Conservation (phyloP, 1,140 invertebrate species). For the Cotesia typhae region DNA sequence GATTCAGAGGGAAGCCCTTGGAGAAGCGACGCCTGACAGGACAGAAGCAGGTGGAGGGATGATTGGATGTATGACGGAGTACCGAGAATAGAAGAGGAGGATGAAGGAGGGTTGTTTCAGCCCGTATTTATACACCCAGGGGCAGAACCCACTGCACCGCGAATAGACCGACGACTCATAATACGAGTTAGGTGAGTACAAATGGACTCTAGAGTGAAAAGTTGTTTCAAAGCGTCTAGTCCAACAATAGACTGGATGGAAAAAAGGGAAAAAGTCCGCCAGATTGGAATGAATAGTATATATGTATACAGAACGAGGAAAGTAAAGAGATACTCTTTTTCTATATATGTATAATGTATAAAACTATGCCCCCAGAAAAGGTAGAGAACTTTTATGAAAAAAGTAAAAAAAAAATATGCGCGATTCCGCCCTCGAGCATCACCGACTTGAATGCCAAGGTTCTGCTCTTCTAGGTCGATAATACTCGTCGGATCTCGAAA, state of each 20-base stretch:
- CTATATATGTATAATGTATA: slow-evolving; percentile 27
- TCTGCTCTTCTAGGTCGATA: slow-evolving; percentile 11
- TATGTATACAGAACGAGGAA: too few species aligned
- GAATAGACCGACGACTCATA: slow-evolving; percentile 36
- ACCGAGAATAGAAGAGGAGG: too few species aligned
- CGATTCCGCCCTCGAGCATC: slow-evolving; percentile 1
- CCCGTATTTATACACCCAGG: slow-evolving; percentile 4
- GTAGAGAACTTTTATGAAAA: slow-evolving; percentile 24
- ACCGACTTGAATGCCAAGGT: slow-evolving; percentile 45
- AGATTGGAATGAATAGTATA: slow-evolving; percentile 30
- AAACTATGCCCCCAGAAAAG: slow-evolving; percentile 25
- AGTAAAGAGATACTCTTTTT: too few species aligned
- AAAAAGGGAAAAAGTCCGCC: slow-evolving; percentile 33
- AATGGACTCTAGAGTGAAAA: slow-evolving; percentile 41
- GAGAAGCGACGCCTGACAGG: background rate
- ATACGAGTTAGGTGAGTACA: slow-evolving; percentile 32
- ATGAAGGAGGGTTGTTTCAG: slow-evolving; percentile 24
- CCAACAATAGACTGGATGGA: slow-evolving; percentile 42
- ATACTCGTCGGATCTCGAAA: slow-evolving; percentile 3
- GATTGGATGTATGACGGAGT: slow-evolving; percentile 7
- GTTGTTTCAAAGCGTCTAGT: slow-evolving; percentile 49
- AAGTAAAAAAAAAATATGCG: slow-evolving; percentile 2
- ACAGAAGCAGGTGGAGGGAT: slow-evolving; percentile 7
- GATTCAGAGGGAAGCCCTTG: background rate
- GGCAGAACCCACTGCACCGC: slow-evolving; percentile 27